Conservation (phyloP, 2,797 vertebrate species). For the Pagetopsis macropterus region DNA sequence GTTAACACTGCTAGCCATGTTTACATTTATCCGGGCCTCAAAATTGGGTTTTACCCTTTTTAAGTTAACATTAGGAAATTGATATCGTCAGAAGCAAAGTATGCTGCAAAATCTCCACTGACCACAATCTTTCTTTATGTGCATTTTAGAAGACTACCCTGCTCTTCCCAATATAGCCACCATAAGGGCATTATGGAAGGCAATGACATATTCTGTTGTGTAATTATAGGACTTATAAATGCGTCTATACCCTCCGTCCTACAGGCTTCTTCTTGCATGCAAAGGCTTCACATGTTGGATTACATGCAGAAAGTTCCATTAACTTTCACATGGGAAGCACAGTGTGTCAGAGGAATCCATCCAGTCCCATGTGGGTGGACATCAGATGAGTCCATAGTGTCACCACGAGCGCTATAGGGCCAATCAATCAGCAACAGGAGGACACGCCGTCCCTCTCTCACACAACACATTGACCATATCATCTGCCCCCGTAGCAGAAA, state of each 20-base stretch:
- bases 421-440: constrained; percentile 30
- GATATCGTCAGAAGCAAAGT: not conserved
- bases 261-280: not conserved
- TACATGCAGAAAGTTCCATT: constrained; percentile 1
- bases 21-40: not conserved
- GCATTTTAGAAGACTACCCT: not conserved
- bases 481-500: constrained; percentile 3
- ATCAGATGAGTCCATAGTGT: constrained; percentile 24
- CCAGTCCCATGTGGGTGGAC: constrained; percentile 17
- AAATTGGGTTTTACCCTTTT: not conserved
- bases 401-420: constrained; percentile 21
- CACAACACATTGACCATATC: constrained; percentile 4
- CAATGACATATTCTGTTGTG: not conserved
- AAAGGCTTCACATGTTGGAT: not conserved
- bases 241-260: too few relatives aligned
- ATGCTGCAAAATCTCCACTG: not conserved
- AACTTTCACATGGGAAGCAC: constrained; percentile 6
- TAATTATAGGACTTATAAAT: not conserved
- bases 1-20: not conserved
- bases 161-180: too few relatives aligned
- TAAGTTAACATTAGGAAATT: not conserved
- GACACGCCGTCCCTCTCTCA: not conserved
- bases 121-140: not conserved
- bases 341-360: constrained; percentile 25
- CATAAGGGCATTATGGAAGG: not conserved